phyloP scores from a whole-genome alignment of 2,888 invertebrate species.

The Aphodius sticticus region DNA sequence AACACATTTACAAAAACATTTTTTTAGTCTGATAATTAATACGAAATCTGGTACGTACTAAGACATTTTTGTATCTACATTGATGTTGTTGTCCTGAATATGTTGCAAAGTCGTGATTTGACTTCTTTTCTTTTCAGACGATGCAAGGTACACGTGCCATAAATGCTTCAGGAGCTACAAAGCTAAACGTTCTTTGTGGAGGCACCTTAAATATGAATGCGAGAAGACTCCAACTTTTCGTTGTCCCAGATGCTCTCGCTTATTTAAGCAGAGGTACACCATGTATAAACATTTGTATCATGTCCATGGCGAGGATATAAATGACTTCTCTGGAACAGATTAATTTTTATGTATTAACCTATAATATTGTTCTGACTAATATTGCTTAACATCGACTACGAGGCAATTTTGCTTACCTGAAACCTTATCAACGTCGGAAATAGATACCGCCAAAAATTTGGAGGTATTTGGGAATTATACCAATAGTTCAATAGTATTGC shows the following conservation, averaged over 20 bases:
- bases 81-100: slow-evolving; percentile 19
- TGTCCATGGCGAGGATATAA: slow-evolving; percentile 22
- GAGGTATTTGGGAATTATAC: no score
- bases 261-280: slow-evolving; percentile 35
- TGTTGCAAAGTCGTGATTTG: neutral
- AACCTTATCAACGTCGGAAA: no score
- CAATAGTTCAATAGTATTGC: no score
- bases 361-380: neutral
- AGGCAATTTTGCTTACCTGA: neutral
- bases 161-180: slow-evolving; percentile 31
- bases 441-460: no score
- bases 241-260: slow-evolving; percentile 57
- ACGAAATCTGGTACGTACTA: neutral
- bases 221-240: slow-evolving; percentile 40
- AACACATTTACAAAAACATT: no score
- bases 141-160: slow-evolving; percentile 21
- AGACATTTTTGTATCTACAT: neutral
- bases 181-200: slow-evolving; percentile 38
- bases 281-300: slow-evolving; percentile 32
- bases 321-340: neutral
- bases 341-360: neutral
- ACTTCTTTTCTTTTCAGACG: slow-evolving; percentile 28
- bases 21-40: neutral
- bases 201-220: slow-evolving; percentile 43
- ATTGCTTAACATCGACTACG: neutral